Evolutionary conservation across 2,113 vertebrate genomes (phyloP).

Genomic region (Antechinus flavipes): DNA sequence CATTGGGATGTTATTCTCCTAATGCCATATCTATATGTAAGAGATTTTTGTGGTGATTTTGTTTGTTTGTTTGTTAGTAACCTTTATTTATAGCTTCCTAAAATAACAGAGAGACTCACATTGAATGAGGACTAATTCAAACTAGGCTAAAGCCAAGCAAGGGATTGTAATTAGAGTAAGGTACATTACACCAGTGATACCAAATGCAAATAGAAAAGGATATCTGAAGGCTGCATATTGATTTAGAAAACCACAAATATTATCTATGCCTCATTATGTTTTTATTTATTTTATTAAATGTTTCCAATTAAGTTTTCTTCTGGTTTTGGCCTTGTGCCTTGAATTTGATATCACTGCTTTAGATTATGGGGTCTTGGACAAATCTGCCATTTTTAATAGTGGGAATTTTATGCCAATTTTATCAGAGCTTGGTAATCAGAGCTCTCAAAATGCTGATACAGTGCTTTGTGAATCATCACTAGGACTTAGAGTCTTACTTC

Average conservation of each 20-base stretch:
- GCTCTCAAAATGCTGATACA: background rate
- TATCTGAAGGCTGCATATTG: background rate
- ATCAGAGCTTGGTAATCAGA: background rate
- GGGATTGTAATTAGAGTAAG: background rate
- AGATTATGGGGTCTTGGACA: background rate
- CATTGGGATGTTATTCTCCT: background rate
- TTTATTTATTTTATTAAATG: background rate
- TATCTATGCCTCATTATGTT: background rate
- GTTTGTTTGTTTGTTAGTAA: background rate
- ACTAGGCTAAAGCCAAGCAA: background rate
- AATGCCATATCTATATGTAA: background rate
- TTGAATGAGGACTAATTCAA: background rate
- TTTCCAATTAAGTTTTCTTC: background rate
- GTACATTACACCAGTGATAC: background rate
- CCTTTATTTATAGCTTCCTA: background rate
- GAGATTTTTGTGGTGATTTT: background rate
- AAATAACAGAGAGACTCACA: background rate
- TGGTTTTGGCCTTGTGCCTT: background rate
- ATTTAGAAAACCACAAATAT: background rate
- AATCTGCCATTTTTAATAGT: background rate
- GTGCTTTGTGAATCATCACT: background rate
- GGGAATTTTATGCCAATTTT: background rate
- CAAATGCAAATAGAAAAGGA: background rate
- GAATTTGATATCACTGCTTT: background rate
- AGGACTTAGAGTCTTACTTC: background rate